phyloP scores from a whole-genome alignment of 1,140 invertebrate species.

The Chrysoperla carnea region DNA sequence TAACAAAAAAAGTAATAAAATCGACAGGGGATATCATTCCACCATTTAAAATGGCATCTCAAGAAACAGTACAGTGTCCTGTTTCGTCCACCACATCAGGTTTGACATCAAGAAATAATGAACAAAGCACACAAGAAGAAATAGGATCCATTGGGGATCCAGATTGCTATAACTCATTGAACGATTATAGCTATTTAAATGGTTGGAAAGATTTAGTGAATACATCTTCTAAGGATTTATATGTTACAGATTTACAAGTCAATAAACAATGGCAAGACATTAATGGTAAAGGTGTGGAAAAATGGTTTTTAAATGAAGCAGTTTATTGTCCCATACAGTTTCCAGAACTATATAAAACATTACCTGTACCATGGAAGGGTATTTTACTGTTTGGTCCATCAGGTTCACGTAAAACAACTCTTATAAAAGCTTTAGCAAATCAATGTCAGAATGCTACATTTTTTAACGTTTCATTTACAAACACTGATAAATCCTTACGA shows the following conservation, averaged over 20 bases:
- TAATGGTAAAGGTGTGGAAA: slow-evolving; percentile 61
- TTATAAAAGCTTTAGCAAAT: slow-evolving; percentile 74
- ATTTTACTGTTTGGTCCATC: slow-evolving; percentile 76
- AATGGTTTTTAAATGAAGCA: slow-evolving; percentile 73
- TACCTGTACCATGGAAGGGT: slow-evolving; percentile 69
- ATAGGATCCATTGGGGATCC: slow-evolving; percentile 15
- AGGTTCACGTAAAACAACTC: slow-evolving; percentile 66
- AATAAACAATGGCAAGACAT: slow-evolving; percentile 43
- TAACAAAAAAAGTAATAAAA: slow-evolving; percentile 35
- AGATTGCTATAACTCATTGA: slow-evolving; percentile 21
- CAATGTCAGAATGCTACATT: slow-evolving; percentile 68
- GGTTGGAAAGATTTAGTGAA: slow-evolving; percentile 34
- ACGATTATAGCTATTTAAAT: slow-evolving; percentile 21
- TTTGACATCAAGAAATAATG: too few species aligned
- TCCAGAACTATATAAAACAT: slow-evolving; percentile 63
- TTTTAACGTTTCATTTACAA: slow-evolving; percentile 80
- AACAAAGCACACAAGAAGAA: background rate
- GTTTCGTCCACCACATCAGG: slow-evolving; percentile 7
- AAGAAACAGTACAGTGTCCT: slow-evolving; percentile 14
- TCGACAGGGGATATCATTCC: background rate
- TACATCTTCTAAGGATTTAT: slow-evolving; percentile 43
- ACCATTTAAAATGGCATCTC: background rate
- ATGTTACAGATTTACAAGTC: slow-evolving; percentile 30
- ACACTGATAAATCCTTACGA: too few species aligned
- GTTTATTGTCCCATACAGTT: slow-evolving; percentile 74